These are phyloP conservation scores for Calliphora vicina DNA, from an alignment of 1,140 invertebrate species.

Conservation along the genomic window DNA sequence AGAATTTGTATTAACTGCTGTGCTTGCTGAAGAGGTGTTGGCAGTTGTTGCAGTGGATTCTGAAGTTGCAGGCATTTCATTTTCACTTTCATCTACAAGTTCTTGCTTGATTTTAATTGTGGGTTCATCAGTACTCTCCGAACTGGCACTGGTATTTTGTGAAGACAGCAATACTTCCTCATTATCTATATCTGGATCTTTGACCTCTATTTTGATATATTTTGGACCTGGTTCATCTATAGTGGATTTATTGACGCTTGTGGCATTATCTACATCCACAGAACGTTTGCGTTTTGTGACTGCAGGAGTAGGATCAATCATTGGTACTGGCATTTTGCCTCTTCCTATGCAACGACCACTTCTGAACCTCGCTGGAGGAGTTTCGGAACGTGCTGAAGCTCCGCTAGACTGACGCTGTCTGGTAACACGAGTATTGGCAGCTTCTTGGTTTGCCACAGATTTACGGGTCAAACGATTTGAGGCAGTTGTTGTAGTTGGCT, in stretches of 20 bases:
- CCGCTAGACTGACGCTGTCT: conserved; percentile 48
- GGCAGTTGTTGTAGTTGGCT: conserved; percentile 41
- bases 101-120: conserved; percentile 52
- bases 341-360: conserved; percentile 40
- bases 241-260: not conserved
- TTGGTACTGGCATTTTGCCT: conserved; percentile 31
- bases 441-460: conserved; percentile 51
- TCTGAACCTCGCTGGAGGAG: conserved; percentile 34
- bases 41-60: not conserved
- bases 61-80: not conserved
- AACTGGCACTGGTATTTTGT: conserved; percentile 25
- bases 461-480: conserved; percentile 57
- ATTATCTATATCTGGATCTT: conserved; percentile 30
- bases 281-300: conserved; percentile 53
- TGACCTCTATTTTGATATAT: conserved; percentile 50
- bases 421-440: conserved; percentile 52
- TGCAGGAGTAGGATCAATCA: conserved; percentile 35
- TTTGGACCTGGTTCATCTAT: conserved; percentile 43
- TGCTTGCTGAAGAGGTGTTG: conserved; percentile 33
- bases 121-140: conserved; percentile 35
- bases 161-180: conserved; percentile 40
- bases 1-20: conserved; percentile 35
- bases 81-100: conserved; percentile 46
- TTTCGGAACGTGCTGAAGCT: conserved; percentile 38
- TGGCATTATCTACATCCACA: conserved; percentile 43